Conservation (phyloP, 2,113 vertebrate species). For the Condylura cristata region DNA sequence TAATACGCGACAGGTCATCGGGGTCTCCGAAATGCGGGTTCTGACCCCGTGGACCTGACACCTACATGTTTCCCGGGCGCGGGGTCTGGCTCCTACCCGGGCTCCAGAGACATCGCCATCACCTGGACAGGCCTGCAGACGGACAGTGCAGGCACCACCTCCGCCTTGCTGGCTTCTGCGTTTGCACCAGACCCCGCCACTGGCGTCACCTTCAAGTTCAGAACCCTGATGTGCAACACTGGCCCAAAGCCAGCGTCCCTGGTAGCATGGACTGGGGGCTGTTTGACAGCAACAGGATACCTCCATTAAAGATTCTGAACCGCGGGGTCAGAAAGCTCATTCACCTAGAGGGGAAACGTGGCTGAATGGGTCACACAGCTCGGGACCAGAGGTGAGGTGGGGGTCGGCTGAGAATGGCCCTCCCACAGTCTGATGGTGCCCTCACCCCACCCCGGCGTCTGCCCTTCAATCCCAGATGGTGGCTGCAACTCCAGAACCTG, state of each 20-base stretch:
- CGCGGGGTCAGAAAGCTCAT: background rate
- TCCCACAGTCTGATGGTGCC: background rate
- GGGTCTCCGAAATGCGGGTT: background rate
- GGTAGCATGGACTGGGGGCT: background rate
- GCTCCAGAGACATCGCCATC: background rate
- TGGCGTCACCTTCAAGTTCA: fast-evolving
- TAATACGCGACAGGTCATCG: background rate
- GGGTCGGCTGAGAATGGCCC: fast-evolving
- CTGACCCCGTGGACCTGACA: background rate
- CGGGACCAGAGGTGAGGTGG: fast-evolving
- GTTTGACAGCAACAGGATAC: background rate
- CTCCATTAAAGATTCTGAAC: background rate
- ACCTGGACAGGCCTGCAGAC: background rate
- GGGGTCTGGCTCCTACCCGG: background rate
- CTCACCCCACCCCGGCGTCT: background rate
- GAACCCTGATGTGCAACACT: background rate
- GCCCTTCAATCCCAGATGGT: background rate
- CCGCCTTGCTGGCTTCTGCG: no score
- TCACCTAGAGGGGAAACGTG: background rate
- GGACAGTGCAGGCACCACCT: background rate
- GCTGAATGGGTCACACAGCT: background rate
- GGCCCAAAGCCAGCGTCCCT: background rate
- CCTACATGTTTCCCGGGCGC: background rate
- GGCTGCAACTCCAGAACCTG: background rate
- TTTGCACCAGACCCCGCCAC: background rate